These are phyloP conservation scores for Macroramphosus scolopax DNA, from an alignment of 2,797 vertebrate genomes.

Conservation along the genomic window DNA sequence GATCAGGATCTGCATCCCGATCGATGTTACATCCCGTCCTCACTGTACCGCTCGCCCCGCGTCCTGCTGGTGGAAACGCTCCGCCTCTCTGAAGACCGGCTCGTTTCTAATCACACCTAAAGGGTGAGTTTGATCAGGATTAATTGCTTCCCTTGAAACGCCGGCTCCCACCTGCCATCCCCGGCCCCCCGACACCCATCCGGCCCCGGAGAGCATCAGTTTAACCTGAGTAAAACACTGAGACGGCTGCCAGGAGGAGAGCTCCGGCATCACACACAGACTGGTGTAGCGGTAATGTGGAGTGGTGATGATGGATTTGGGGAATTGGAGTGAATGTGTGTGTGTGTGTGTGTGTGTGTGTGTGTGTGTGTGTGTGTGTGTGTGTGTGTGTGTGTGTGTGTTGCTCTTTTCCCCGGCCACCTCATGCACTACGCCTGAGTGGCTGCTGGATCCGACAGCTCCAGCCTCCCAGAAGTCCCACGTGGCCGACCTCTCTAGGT, in stretches of 20 bases:
- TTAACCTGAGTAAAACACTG: slow-evolving; percentile 61
- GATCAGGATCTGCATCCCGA: slow-evolving; percentile 60
- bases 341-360: too few species aligned
- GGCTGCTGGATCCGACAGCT: slow-evolving; percentile 67
- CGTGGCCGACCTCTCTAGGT: slow-evolving; percentile 54
- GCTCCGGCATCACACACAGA: slow-evolving; percentile 35
- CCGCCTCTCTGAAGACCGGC: slow-evolving; percentile 29
- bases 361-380: too few species aligned
- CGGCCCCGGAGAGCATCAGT: slow-evolving; percentile 61
- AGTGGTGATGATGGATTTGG: slow-evolving; percentile 53
- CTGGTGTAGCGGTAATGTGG: slow-evolving; percentile 43
- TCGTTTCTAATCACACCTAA: slow-evolving; percentile 68
- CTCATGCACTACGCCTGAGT: slow-evolving; percentile 58
- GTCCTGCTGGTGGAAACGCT: slow-evolving; percentile 26
- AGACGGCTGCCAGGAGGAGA: slow-evolving; percentile 41
- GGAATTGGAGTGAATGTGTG: slow-evolving; percentile 52
- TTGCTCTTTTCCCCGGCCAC: slow-evolving; percentile 33
- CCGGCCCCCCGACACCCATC: slow-evolving; percentile 39
- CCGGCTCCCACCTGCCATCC: slow-evolving; percentile 33
- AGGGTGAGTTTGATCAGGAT: slow-evolving; percentile 64
- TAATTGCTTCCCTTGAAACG: slow-evolving; percentile 69
- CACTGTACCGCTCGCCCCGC: slow-evolving; percentile 34
- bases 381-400: slow-evolving; percentile 24
- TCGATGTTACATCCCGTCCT: slow-evolving; percentile 73
- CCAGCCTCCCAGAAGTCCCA: slow-evolving; percentile 66